Evolutionary conservation across 2,797 vertebrate genomes (phyloP).

Genomic region (Typhlichthys eigenmanni): DNA sequence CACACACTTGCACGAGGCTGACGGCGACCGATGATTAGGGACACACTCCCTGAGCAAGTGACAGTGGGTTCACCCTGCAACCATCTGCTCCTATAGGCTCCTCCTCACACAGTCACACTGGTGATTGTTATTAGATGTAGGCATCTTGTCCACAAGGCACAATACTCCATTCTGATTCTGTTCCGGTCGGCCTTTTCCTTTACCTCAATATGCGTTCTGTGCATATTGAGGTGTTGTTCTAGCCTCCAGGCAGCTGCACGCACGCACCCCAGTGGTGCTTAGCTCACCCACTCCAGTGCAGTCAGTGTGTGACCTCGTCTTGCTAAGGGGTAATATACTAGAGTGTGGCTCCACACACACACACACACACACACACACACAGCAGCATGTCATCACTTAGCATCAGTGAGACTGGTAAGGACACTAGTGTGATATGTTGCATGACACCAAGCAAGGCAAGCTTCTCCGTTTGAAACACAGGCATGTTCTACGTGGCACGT

Average conservation of each 20-base stretch:
- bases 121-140: no score
- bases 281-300: constrained; percentile 15
- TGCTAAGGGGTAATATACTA: constrained; percentile 36
- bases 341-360: constrained; percentile 8
- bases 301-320: constrained; percentile 37
- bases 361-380: constrained; percentile 13
- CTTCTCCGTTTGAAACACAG: no score
- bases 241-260: neutral
- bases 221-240: no score
- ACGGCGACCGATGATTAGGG: no score
- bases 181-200: no score
- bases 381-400: constrained; percentile 13
- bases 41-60: no score
- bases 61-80: no score
- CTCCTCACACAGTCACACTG: constrained; percentile 19
- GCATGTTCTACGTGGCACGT: no score
- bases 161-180: no score
- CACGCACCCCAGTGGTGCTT: constrained; percentile 2
- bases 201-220: no score
- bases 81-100: constrained; percentile 1
- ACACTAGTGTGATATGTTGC: constrained; percentile 26
- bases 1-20: no score
- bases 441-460: neutral
- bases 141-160: no score
- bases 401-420: constrained; percentile 22